Evolutionary conservation across 1,140 invertebrate genomes (phyloP).

Genomic region (Caerostris darwini): DNA sequence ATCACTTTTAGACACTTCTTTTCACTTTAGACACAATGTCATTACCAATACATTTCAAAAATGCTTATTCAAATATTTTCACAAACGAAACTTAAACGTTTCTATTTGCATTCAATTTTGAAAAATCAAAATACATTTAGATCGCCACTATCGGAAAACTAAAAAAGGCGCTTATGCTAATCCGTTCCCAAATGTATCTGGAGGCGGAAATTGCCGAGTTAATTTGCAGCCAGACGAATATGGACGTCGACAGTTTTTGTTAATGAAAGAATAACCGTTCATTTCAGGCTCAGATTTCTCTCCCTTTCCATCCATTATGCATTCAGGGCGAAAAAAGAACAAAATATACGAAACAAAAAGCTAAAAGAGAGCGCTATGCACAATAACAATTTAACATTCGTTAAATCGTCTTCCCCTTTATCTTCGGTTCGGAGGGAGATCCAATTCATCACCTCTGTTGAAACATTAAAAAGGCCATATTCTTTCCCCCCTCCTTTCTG

Average conservation of each 20-base stretch:
- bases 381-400: slow-evolving; percentile 31
- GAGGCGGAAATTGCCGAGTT: background rate
- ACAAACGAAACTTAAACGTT: no score
- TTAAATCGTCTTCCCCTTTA: slow-evolving; percentile 23
- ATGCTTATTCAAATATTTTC: no score
- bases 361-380: background rate
- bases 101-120: background rate
- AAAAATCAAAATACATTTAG: background rate
- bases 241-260: background rate
- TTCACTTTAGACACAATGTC: no score
- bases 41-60: no score
- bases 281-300: background rate
- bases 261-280: slow-evolving; percentile 3
- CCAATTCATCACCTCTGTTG: slow-evolving; percentile 58
- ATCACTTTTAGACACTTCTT: no score
- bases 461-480: slow-evolving; percentile 69
- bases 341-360: no score
- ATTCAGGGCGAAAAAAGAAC: background rate
- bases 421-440: background rate
- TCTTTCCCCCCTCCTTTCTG: no score
- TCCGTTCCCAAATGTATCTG: background rate
- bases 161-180: background rate
- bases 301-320: background rate
- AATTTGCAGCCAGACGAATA: background rate
- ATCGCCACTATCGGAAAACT: background rate